Evolutionary conservation across 2,888 invertebrate species (phyloP), one percentile per base, ranked within the genome.

Genomic region (Thymelicus acteon): DNA sequence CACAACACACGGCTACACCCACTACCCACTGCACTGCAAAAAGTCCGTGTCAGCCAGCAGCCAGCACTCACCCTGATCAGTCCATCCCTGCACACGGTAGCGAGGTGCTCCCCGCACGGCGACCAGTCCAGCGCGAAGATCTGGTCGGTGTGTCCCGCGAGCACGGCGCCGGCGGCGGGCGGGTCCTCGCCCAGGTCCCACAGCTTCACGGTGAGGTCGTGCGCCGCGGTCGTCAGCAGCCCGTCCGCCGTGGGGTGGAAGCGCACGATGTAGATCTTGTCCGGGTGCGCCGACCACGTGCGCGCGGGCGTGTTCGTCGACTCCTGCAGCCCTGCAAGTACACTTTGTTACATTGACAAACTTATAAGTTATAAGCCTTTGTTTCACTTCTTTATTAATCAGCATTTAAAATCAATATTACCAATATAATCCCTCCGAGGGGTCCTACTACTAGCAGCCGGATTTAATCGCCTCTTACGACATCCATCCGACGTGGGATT

Each of bases 101-200:
- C 98, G 74, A 98, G 95, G 78, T 95, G 96, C 44, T 95, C 95
- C 0, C 99, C 99, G 82, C 98, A 97, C 0, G 97, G 97, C 72
- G 98, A 98, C 99, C 99, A 99, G 4, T 98, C 97, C 78, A 98
- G 94, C 72, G 97, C 97, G 79, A 98, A 98, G 84, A 99, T 97
- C 91, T 98, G 98, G 81, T 98, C 98, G 0, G 96, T 95, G 79
- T 98, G 98, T 0, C 91, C 97, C 12, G 95, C 95, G 6, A 98
- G 87, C 1, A 95, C 94, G 73, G 97, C 95, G 75, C 79, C 82
- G 0, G 85, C 80, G 0, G 74, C 77, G 0, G 93, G 92, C 0
- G 52, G 76, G 0, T 86, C 91, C 0, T 88, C 86, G 13, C 89
- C 89, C 57, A 98, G 92, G 86, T 98, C 96, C 98, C 98, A 99